Evolutionary conservation across 2,797 vertebrate species (phyloP).

Genomic region (Diglossa cyanea): DNA sequence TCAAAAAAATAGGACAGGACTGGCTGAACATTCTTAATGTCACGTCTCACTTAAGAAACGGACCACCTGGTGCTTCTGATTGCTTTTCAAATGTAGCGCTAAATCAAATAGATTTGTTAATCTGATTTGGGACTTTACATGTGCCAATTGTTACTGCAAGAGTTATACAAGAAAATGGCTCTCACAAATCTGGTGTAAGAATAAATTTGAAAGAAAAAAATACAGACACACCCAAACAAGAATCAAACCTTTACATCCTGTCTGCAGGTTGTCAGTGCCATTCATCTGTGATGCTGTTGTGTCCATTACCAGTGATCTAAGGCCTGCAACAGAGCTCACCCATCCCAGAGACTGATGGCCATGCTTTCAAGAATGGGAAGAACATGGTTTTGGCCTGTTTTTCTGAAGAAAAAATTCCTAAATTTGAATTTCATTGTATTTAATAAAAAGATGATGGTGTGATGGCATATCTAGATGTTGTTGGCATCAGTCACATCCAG

Average conservation of each 20-base stretch:
- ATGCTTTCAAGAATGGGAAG: not conserved
- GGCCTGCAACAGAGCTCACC: not conserved
- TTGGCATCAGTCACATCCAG: not conserved
- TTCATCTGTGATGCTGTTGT: not conserved
- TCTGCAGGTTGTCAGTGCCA: not conserved
- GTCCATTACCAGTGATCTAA: not conserved
- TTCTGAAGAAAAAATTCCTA: not conserved
- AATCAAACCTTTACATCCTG: not conserved
- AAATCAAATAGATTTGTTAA: not conserved
- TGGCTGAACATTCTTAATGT: not conserved
- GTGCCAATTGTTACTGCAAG: not conserved
- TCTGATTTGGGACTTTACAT: not conserved
- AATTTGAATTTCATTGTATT: not conserved
- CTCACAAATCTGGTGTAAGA: not conserved
- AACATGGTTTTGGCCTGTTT: not conserved
- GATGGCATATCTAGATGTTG: not conserved
- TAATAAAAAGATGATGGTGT: not conserved
- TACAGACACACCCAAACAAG: not conserved
- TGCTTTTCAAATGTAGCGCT: not conserved
- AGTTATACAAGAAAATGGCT: not conserved
- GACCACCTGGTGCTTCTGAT: constrained; percentile 9
- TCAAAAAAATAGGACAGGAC: not conserved
- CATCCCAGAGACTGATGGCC: not conserved
- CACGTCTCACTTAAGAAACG: not conserved
- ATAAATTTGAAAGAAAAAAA: not conserved